A percentile compares a stretch with the other conserved stretches of the same genome.
Evolutionary conservation across 2,888 invertebrate species (phyloP).

Genomic region (Trichopoda pennipes): DNA sequence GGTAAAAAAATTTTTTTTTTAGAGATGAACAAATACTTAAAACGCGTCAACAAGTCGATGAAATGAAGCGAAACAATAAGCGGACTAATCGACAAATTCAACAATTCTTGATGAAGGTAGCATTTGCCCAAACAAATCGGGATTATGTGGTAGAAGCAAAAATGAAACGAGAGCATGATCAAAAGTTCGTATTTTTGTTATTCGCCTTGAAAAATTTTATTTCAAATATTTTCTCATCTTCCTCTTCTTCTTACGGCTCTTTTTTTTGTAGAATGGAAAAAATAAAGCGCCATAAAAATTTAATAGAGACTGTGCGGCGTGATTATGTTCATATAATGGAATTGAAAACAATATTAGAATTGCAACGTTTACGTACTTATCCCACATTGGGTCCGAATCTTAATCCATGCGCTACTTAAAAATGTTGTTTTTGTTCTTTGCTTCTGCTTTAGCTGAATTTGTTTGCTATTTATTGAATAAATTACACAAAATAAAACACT

Average conservation of each 20-base stretch:
- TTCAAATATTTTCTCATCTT: background rate
- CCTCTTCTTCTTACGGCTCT: background rate
- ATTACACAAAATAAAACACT: background rate
- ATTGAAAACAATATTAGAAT: slow-evolving; percentile 87
- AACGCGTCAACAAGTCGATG: slow-evolving; percentile 71
- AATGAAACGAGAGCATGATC: slow-evolving; percentile 73
- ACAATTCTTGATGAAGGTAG: slow-evolving; percentile 75
- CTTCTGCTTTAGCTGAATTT: too few species aligned
- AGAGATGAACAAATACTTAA: slow-evolving; percentile 74
- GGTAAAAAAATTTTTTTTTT: background rate
- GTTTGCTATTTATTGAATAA: background rate
- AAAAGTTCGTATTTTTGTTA: slow-evolving; percentile 72
- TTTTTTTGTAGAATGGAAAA: slow-evolving; percentile 82
- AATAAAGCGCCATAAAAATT: slow-evolving; percentile 83
- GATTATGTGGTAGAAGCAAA: slow-evolving; percentile 77
- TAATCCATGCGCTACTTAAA: slow-evolving; percentile 71
- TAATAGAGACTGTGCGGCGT: slow-evolving; percentile 83
- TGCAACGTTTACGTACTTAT: slow-evolving; percentile 86
- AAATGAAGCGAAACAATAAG: slow-evolving; percentile 74
- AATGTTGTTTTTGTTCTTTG: too few species aligned
- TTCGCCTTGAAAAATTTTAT: too few species aligned
- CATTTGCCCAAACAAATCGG: slow-evolving; percentile 73
- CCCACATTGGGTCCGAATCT: slow-evolving; percentile 83
- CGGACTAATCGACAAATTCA: slow-evolving; percentile 75
- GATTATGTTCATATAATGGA: slow-evolving; percentile 85